Evolutionary conservation across 2,797 vertebrate genomes (phyloP).

Genomic region (Eremophila alpestris): DNA sequence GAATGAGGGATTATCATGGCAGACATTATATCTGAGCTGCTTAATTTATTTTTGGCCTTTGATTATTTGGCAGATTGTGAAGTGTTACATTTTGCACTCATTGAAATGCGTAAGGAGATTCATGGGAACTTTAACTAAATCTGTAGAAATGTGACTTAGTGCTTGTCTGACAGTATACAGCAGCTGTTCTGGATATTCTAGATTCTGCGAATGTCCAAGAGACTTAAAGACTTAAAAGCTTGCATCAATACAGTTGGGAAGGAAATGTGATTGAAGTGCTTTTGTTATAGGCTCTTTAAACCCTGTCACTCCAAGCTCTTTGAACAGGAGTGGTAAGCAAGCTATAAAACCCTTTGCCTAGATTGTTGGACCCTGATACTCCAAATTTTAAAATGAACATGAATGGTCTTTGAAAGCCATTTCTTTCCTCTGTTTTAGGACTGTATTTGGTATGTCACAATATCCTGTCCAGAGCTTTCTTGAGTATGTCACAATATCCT

Average conservation of each 20-base stretch:
- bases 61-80: slow-evolving; percentile 31
- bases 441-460: background rate
- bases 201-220: background rate
- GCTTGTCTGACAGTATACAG: background rate
- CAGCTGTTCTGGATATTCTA: slow-evolving; percentile 15
- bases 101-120: background rate
- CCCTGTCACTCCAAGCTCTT: background rate
- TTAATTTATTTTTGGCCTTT: slow-evolving; percentile 38
- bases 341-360: background rate
- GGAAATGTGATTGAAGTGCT: background rate
- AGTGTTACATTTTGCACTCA: slow-evolving; percentile 33
- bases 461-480: background rate
- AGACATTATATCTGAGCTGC: background rate
- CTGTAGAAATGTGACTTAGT: background rate
- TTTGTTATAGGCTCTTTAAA: background rate
- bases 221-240: background rate
- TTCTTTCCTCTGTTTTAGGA: background rate
- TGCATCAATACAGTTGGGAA: background rate
- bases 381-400: background rate
- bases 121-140: slow-evolving; percentile 4
- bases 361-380: background rate
- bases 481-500: slow-evolving; percentile 1
- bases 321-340: background rate
- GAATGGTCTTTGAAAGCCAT: background rate
- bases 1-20: background rate